These are phyloP conservation scores for Tetramorium simillimum DNA, from an alignment of 1,140 invertebrate genomes.

Conservation along the genomic window DNA sequence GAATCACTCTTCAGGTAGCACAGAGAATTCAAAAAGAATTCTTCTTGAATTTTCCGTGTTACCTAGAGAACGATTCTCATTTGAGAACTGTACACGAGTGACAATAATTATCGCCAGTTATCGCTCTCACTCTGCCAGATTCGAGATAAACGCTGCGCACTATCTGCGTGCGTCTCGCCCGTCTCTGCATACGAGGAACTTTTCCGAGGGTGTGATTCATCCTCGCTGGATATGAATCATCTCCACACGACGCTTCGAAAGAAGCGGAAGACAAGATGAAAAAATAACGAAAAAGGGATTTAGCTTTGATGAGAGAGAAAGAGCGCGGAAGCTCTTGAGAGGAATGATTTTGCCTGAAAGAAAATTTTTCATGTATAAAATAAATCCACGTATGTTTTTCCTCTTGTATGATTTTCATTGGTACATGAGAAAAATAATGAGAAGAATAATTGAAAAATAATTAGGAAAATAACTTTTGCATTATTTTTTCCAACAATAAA, in stretches of 20 bases:
- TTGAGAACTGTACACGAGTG: neutral
- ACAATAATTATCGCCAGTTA: slow-evolving; percentile 31
- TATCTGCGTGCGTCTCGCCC: neutral
- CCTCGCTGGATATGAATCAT: slow-evolving; percentile 42
- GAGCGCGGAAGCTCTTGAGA: neutral
- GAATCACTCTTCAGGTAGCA: too few species aligned
- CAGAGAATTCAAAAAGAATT: too few species aligned
- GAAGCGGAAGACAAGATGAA: neutral
- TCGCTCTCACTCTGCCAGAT: neutral
- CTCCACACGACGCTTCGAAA: neutral
- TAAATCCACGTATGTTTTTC: neutral
- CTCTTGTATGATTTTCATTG: neutral
- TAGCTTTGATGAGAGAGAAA: neutral
- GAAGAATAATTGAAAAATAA: too few species aligned
- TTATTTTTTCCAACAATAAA: too few species aligned
- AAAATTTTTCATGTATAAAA: neutral
- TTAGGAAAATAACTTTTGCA: neutral
- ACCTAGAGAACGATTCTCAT: neutral
- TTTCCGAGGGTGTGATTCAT: slow-evolving; percentile 27
- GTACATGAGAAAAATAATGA: neutral
- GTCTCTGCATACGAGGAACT: neutral
- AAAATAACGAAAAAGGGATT: neutral
- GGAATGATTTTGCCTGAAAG: neutral
- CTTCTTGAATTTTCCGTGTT: too few species aligned
- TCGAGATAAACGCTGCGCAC: neutral